phyloP scores from a whole-genome alignment of 2,888 invertebrate species.

The Drosophila meridiana region DNA sequence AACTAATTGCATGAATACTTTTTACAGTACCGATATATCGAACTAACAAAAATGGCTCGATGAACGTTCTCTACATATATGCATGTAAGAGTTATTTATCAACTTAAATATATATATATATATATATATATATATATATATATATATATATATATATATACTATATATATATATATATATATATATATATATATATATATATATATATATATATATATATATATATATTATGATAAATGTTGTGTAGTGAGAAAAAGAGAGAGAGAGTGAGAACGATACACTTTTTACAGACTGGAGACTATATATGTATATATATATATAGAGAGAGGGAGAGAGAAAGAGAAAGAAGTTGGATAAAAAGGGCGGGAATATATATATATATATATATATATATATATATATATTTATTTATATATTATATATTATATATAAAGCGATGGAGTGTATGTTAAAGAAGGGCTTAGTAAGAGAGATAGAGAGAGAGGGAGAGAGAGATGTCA shows the following conservation, averaged over 20 bases:
- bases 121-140: conserved; percentile 29
- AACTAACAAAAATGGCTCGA: conserved; percentile 27
- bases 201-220: background rate
- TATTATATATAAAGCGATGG: conserved; percentile 32
- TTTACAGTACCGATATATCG: conserved; percentile 46
- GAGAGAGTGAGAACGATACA: conserved; percentile 14
- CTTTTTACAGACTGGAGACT: conserved; percentile 16
- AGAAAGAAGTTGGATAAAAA: conserved; percentile 11
- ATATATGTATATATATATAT: conserved; percentile 2
- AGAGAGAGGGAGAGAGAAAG: conserved; percentile 1
- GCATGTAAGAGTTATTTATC: conserved; percentile 38
- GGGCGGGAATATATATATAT: conserved; percentile 1
- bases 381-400: conserved; percentile 13
- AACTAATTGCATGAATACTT: conserved; percentile 49
- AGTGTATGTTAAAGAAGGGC: conserved; percentile 1
- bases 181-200: conserved; percentile 19
- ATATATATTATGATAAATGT: conserved; percentile 27
- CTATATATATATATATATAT: conserved; percentile 29
- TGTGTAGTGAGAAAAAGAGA: conserved; percentile 19
- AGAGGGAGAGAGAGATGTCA: conserved; percentile 38
- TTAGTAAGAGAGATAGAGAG: background rate
- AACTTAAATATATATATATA: conserved; percentile 28
- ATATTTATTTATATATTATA: conserved; percentile 22
- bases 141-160: conserved; percentile 17
- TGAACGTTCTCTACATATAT: conserved; percentile 36